Conservation (phyloP, 2,113 vertebrate genomes). For the Sinocyclocheilus anophthalmus region DNA sequence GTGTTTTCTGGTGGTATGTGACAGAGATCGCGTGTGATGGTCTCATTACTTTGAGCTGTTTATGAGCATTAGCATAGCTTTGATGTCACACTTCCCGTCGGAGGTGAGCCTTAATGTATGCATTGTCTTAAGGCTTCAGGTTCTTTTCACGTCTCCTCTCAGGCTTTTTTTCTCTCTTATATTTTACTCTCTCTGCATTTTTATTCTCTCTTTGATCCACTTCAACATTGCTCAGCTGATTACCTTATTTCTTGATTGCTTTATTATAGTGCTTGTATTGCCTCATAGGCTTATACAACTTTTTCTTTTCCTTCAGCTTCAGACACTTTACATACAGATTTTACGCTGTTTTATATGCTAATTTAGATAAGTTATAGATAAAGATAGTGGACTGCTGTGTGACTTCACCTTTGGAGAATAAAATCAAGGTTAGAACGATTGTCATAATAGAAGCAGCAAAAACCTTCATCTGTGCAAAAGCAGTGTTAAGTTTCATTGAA, state of each 20-base stretch:
- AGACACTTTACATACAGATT: not conserved
- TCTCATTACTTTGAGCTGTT: not conserved
- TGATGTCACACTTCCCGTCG: constrained; percentile 11
- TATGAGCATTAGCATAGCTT: constrained; percentile 28
- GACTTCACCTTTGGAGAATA: not conserved
- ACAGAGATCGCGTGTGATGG: not conserved
- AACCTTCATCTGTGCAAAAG: not conserved
- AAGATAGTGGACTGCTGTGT: not conserved
- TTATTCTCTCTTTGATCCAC: not conserved
- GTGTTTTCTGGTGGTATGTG: constrained; percentile 7
- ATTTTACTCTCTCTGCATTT: constrained; percentile 1
- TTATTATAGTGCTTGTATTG: constrained; percentile 1
- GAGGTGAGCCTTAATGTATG: constrained; percentile 8
- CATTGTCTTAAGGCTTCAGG: constrained; percentile 13
- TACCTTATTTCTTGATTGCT: constrained; percentile 8
- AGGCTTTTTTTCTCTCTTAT: not conserved
- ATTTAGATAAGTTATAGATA: not conserved
- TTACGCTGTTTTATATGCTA: not conserved
- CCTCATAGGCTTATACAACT: not conserved
- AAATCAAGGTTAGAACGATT: constrained; percentile 1
- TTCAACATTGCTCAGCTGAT: not conserved
- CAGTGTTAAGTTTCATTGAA: constrained; percentile 1
- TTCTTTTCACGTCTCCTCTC: constrained; percentile 3
- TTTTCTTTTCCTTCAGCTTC: not conserved
- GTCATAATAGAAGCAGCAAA: not conserved